Evolutionary conservation across 2,888 invertebrate species (phyloP).

Genomic region (Nephrotoma appendiculata): DNA sequence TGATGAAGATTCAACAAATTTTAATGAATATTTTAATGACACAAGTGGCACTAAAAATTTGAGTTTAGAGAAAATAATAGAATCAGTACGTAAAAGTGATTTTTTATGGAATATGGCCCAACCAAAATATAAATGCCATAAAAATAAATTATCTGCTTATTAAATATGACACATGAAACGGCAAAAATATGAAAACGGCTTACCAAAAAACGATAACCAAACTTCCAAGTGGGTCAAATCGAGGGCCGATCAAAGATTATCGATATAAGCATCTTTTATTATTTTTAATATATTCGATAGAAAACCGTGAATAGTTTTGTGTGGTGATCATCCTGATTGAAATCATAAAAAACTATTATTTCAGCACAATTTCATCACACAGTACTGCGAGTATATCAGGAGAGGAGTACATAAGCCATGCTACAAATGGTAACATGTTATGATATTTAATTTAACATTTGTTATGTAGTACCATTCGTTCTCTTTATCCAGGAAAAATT

Average conservation of each 20-base stretch:
- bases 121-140: no score
- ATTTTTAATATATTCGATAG: background rate
- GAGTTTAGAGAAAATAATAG: no score
- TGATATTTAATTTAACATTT: background rate
- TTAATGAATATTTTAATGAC: no score
- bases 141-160: no score
- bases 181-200: background rate
- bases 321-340: background rate
- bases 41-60: no score
- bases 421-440: background rate
- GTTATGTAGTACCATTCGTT: background rate
- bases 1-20: no score
- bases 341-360: no score
- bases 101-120: no score
- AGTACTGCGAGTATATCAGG: background rate
- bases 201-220: background rate
- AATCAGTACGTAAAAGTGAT: no score
- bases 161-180: background rate
- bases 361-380: background rate
- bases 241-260: background rate
- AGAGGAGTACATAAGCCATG: background rate
- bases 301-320: background rate
- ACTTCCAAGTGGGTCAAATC: background rate
- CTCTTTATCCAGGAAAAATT: background rate
- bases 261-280: background rate